Conservation (phyloP, 2,113 vertebrate genomes). For the Tenrec ecaudatus region DNA sequence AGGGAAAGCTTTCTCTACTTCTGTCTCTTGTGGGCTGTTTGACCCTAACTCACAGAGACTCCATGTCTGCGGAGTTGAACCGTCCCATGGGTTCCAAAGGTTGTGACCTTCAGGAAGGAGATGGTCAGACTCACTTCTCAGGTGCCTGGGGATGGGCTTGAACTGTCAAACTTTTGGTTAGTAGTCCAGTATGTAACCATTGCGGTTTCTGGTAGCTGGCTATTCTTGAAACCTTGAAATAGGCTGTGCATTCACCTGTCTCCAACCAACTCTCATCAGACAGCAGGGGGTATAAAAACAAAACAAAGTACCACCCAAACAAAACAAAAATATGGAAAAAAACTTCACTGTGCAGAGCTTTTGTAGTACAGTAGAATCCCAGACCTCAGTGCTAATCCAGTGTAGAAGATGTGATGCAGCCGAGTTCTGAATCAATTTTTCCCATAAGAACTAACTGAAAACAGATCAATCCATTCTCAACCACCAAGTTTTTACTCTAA, state of each 20-base stretch:
- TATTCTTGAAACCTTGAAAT: neutral
- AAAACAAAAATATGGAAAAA: too few species aligned
- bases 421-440: too few species aligned
- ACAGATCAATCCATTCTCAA: too few species aligned
- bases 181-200: neutral
- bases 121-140: neutral
- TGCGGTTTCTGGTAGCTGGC: neutral
- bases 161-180: neutral
- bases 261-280: neutral
- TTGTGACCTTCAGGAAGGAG: neutral
- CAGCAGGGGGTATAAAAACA: neutral
- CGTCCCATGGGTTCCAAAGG: neutral
- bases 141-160: too few species aligned
- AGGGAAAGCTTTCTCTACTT: neutral
- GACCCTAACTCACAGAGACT: neutral
- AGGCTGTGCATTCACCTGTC: neutral
- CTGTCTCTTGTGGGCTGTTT: neutral
- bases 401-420: too few species aligned
- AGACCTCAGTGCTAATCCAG: too few species aligned
- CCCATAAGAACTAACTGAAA: too few species aligned
- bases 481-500: too few species aligned
- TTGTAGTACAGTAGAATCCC: too few species aligned
- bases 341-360: too few species aligned
- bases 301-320: too few species aligned
- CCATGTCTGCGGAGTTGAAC: neutral